Percentiles rank a stretch among this genome's conserved stretches.
Conservation (phyloP, 2,797 vertebrate genomes). For the Myotis myotis region DNA sequence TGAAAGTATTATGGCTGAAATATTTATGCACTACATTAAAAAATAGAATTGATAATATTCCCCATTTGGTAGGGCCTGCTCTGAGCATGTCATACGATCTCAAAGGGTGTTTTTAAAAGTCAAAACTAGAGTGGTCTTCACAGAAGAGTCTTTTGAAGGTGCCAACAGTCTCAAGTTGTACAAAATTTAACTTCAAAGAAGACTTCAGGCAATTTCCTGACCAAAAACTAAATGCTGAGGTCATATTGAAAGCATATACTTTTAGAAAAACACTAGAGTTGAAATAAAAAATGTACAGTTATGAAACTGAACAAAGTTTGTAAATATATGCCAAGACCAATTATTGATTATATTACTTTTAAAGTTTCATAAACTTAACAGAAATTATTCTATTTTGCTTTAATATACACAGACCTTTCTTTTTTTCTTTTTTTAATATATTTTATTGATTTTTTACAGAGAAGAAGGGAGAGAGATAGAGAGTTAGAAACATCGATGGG, state of each 20-base stretch:
- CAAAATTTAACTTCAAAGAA: not conserved
- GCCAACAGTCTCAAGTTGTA: not conserved
- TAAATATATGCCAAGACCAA: not conserved
- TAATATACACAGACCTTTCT: not conserved
- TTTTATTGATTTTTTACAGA: too few relatives aligned
- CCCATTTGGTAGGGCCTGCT: not conserved
- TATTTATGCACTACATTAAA: not conserved
- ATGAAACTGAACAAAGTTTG: not conserved
- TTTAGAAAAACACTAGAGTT: not conserved
- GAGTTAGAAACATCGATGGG: too few relatives aligned
- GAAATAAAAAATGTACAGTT: not conserved
- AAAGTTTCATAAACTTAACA: not conserved
- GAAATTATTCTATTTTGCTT: not conserved
- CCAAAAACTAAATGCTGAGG: not conserved
- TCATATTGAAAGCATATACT: not conserved
- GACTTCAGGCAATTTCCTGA: not conserved
- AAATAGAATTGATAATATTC: not conserved
- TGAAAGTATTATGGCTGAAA: not conserved
- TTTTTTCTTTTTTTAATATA: not conserved
- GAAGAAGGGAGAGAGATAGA: too few relatives aligned
- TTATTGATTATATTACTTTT: conserved; percentile 5
- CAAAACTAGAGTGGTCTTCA: not conserved
- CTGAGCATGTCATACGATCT: not conserved
- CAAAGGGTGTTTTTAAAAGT: not conserved
- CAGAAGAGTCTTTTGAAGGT: not conserved